Conservation (phyloP, 2,888 invertebrate genomes). For the Diogma glabrata region DNA sequence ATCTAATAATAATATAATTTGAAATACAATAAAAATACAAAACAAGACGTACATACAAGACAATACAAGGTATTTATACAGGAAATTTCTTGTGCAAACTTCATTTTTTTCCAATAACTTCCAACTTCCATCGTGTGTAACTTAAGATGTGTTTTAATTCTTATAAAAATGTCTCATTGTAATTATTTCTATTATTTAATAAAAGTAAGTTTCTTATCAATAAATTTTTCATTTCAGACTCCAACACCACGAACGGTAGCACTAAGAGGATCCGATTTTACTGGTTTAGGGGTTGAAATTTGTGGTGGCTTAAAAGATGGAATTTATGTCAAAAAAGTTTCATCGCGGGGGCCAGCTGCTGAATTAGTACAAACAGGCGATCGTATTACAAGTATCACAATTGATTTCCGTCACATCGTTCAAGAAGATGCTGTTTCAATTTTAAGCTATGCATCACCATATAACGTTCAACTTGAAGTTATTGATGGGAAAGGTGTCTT, state of each 20-base stretch:
- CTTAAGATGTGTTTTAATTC: too few species aligned
- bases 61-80: too few species aligned
- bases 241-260: conserved; percentile 53
- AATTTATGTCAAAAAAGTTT: conserved; percentile 75
- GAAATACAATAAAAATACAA: too few species aligned
- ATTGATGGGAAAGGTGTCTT: conserved; percentile 39
- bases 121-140: too few species aligned
- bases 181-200: conserved; percentile 15
- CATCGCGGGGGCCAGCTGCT: conserved; percentile 77
- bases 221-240: conserved; percentile 35
- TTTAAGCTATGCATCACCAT: conserved; percentile 82
- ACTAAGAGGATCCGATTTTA: conserved; percentile 75
- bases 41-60: too few species aligned
- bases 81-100: too few species aligned
- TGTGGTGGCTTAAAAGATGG: conserved; percentile 87
- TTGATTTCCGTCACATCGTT: conserved; percentile 79
- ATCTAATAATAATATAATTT: too few species aligned
- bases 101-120: too few species aligned
- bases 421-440: conserved; percentile 84
- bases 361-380: conserved; percentile 64
- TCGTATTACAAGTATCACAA: conserved; percentile 73
- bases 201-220: background rate
- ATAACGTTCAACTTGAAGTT: conserved; percentile 71
- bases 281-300: conserved; percentile 77
- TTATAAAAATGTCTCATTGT: too few species aligned